Evolutionary conservation across 2,797 vertebrate genomes (phyloP), one percentile per base, ranked within the genome.

Genomic region (Mastacembelus armatus): DNA sequence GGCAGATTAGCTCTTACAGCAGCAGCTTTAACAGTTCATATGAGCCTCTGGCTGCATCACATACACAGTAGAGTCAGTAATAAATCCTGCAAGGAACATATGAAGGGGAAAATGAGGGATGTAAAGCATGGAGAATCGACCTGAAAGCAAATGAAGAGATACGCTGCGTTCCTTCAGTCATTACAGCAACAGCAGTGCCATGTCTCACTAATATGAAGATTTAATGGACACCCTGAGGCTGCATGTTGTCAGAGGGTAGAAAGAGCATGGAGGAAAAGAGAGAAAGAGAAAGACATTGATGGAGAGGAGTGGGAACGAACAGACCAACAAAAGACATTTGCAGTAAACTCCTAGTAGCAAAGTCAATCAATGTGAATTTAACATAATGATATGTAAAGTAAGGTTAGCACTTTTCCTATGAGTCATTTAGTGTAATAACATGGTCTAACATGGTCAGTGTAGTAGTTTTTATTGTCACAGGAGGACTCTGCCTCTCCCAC

Each of bases 81-180:
- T 79, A 74, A 72, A 77, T 85, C 73, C 60, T 54, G 44, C 2
- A 7, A 44, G 58, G 26, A 69, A 55, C 80, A 67, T 65, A 76
- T 71, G 55, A 64, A 71, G 36, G 50, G 35, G 45, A 66, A 71
- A 80, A 80, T 61, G 68, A 80, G 57, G 43, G 56, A 60, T 57
- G 74, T 52, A 78, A 71, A 72, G 74, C 32, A 18, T 62, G 74
- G 55, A 71, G 62, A 78, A 84, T 74, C 24, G 47, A 76, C 62
- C 65, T 75, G 75, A 79, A 80, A 81, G 72, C 42, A 66, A 87
- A 76, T 64, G 60, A 79, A 75, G 45, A 81, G 76, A 80, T 49
- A 18, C 12, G 19, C 29, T 0, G 2, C 10, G 10, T 69, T 78
- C 51, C 51, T 24, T 40, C 51, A 60, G 65, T 78, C 74, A 80